phyloP scores from a whole-genome alignment of 1,140 invertebrate species.

The Himalopsyche phryganea region DNA sequence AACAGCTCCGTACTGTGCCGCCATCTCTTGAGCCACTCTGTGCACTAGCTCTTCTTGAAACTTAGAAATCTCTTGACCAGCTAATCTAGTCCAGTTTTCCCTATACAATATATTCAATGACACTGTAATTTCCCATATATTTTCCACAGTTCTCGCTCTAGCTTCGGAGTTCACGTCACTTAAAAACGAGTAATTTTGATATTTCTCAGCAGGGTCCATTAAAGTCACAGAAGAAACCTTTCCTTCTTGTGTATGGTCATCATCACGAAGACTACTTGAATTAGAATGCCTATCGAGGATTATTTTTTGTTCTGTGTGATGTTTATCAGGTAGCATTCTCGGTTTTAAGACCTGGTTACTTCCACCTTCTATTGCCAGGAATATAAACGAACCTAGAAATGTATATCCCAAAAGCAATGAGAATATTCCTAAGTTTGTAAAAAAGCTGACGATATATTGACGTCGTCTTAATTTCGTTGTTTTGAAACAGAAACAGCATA shows the following conservation, averaged over 20 bases:
- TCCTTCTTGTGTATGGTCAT: not conserved
- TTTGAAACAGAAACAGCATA: conserved; percentile 55
- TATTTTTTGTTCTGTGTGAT: conserved; percentile 11
- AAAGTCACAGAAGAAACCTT: conserved; percentile 10
- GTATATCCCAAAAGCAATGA: conserved; percentile 85
- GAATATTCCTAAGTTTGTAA: conserved; percentile 87
- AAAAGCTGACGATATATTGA: conserved; percentile 60
- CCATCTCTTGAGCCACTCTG: conserved; percentile 72
- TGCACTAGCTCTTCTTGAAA: conserved; percentile 80
- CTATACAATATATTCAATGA: conserved; percentile 90
- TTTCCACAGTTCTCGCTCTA: conserved; percentile 73
- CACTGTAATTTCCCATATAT: conserved; percentile 94
- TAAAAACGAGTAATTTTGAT: conserved; percentile 47
- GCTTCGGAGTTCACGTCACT: conserved; percentile 56
- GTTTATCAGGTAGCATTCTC: conserved; percentile 47
- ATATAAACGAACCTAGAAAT: conserved; percentile 85
- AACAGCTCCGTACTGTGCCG: conserved; percentile 49
- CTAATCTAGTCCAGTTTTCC: conserved; percentile 85
- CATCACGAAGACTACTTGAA: conserved; percentile 21
- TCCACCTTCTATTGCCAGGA: conserved; percentile 81
- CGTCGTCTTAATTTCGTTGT: conserved; percentile 53
- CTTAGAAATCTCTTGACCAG: conserved; percentile 51
- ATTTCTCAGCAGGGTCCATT: conserved; percentile 43
- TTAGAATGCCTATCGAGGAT: conserved; percentile 18
- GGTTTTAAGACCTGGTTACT: conserved; percentile 42